Evolutionary conservation across 1,140 invertebrate genomes (phyloP).

Genomic region (Drosophila willistoni): DNA sequence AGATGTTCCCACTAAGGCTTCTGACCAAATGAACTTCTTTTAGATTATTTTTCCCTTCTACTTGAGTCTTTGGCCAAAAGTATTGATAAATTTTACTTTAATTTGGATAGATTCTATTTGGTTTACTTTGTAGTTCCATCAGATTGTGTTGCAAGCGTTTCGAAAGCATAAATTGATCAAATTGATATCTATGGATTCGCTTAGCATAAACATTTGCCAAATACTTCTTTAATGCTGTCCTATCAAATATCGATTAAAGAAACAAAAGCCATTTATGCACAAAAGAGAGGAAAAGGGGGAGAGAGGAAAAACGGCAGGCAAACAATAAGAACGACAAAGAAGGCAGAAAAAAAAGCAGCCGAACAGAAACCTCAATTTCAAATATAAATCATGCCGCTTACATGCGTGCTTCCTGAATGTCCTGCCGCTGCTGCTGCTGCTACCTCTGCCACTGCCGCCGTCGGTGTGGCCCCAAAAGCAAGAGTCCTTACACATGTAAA

Average conservation of each 20-base stretch:
- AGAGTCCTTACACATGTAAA: conserved; percentile 54
- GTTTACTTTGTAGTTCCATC: not conserved
- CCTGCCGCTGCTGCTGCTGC: conserved; percentile 3
- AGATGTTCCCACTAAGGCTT: too few species aligned
- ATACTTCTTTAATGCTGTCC: not conserved
- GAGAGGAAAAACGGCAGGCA: conserved; percentile 12
- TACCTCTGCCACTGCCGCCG: not conserved
- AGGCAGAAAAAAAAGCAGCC: not conserved
- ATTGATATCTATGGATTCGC: not conserved
- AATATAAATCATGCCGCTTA: conserved; percentile 74
- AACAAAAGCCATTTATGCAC: conserved; percentile 28
- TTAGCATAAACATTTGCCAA: conserved; percentile 11
- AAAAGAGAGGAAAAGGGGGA: conserved; percentile 10
- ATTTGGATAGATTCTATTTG: too few species aligned
- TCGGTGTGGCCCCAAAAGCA: conserved; percentile 34
- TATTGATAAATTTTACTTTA: too few species aligned
- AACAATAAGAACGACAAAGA: conserved; percentile 21
- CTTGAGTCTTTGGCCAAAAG: too few species aligned
- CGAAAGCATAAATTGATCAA: not conserved
- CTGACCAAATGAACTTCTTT: too few species aligned
- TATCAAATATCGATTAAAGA: conserved; percentile 52
- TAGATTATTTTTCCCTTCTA: too few species aligned
- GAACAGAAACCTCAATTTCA: conserved; percentile 58
- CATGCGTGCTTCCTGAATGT: conserved; percentile 63
- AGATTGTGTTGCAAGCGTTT: not conserved